Base-by-base conservation (phyloP, 2,113 vertebrate genomes). In the Antechinus stuartii region DNA sequence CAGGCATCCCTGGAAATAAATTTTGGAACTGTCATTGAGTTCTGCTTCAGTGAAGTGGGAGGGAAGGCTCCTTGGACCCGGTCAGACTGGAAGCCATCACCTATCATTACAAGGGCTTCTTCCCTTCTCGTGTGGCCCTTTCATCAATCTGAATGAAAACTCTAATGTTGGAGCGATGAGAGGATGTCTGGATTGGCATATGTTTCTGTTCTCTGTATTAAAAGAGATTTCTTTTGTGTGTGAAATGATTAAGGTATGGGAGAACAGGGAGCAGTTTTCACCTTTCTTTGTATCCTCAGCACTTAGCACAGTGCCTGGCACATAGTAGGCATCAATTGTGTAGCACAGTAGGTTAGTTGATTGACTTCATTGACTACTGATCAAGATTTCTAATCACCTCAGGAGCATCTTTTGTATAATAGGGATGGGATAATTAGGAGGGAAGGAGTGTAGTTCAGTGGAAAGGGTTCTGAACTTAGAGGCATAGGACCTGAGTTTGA, bases 191-290 rank as follows among this genome's bases (percentile, higher is more conserved):
- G 14, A 0, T 68, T 56, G 53, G 92, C 56, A 7, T 1, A 8
- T 49, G 7, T 27, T 27, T 56, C 91, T 90, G 46, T 7, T n/a
- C 5, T 56, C 8, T 57, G 11, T 68, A 68, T 61, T 90, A 50
- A 23, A 12, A 56, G 35, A 46, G 23, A 90, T 93, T 95, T n/a
- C 4, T 7, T 8, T 95, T 27, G 49, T 47, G 35, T 93, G 0
- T 8, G 0, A 2, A 47, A 8, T n/a, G 30, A 89, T 94, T 91
- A 89, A 92, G 24, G 19, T 35, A 57, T 11, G 92, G 95, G 47
- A 92, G 93, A 95, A 53, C 54, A 54, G 5, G 94, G 97, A 93
- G 27, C 46, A 54, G 89, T 95, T 96, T 93, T 57, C 8, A 6
- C 19, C n/a, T 84, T 23, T 42, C 16, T 84, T 42, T 84, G 35